Base-by-base conservation (phyloP, 1,140 invertebrate species). In the Drosophila bifasciata region DNA sequence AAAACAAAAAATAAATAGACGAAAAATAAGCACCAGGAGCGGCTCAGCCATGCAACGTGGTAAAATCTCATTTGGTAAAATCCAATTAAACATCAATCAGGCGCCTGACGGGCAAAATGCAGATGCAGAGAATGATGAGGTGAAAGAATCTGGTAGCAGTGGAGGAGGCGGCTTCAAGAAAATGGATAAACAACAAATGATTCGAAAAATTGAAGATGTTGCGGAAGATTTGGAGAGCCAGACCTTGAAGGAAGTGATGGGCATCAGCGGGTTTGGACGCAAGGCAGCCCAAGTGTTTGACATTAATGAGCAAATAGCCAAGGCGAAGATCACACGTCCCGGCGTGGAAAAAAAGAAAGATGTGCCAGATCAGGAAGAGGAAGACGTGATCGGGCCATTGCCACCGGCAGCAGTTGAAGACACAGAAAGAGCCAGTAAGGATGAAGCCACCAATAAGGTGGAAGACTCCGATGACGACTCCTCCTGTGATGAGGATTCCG, bases 261-360 rank as follows among this genome's bases (percentile, higher is more conserved):
- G 96, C 1, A 95, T 96, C 51, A 93, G 94, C 48, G 93, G 94
- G 9, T 96, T 96, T 90, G 96, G 95, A 1, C 96, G 96, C 69
- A 96, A 96, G 80, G 95, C 95, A 0, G 95, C 95, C 0, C 95
- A 96, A 88, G 93, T 94, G 9, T 96, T 96, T 78, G 94, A 96
- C 78, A 92, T 96, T 2, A 93, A 95, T 77, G 93, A 91, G 19
- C 89, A 92, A 64, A 91, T 90, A 19, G 80, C 76, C n/a, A 88
- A 85, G 51, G 84, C 88, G 8, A 71, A 84, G n/a, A 71, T 88
- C 32, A 56, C 77, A 44, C 32, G 79, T 43, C 25, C 72, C 50
- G 17, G 60, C 50, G 15, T 51, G 3, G 59, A 74, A 9, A 46
- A 60, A 36, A 25, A 50, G 6, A 48, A 61, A 15, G 78, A 49